Conservation (phyloP, 2,888 invertebrate genomes). For the Megamerina dolium region DNA sequence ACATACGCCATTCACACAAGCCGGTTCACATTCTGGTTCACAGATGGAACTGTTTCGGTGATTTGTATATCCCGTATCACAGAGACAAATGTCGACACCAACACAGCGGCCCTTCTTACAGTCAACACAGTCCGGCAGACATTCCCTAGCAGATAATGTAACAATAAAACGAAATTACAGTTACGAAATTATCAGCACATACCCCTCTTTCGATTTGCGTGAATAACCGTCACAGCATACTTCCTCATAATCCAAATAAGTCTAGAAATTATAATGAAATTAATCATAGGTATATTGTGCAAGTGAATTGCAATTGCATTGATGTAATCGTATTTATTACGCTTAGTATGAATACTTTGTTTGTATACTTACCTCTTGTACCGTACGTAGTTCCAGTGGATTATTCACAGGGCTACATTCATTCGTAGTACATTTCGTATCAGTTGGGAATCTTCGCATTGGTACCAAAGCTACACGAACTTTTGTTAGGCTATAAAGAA, state of each 20-base stretch:
- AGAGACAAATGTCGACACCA: conserved; percentile 35
- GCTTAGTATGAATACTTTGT: no score
- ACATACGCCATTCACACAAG: conserved; percentile 38
- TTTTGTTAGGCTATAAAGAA: conserved; percentile 29
- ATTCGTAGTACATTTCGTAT: conserved; percentile 23
- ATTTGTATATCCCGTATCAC: conserved; percentile 35
- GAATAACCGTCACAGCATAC: conserved; percentile 41
- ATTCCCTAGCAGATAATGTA: conserved; percentile 25
- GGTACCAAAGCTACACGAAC: conserved; percentile 34
- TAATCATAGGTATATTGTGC: no score
- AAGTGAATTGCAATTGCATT: no score
- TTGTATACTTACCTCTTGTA: conserved; percentile 34
- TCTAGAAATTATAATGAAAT: conserved; percentile 23
- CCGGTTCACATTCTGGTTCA: conserved; percentile 32
- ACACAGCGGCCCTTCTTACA: conserved; percentile 38
- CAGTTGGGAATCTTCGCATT: conserved; percentile 33
- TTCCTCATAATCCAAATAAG: conserved; percentile 31
- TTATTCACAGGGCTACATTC: conserved; percentile 15
- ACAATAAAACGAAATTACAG: not conserved
- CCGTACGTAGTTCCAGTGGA: conserved; percentile 31
- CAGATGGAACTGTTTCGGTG: conserved; percentile 29
- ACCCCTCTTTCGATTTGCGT: conserved; percentile 27
- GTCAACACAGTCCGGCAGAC: conserved; percentile 38
- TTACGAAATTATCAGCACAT: conserved; percentile 15
- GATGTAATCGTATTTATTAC: no score